Percentiles rank a stretch among this genome's conserved stretches.
Evolutionary conservation across 2,113 vertebrate species (phyloP).

Genomic region (Osmerus eperlanus): DNA sequence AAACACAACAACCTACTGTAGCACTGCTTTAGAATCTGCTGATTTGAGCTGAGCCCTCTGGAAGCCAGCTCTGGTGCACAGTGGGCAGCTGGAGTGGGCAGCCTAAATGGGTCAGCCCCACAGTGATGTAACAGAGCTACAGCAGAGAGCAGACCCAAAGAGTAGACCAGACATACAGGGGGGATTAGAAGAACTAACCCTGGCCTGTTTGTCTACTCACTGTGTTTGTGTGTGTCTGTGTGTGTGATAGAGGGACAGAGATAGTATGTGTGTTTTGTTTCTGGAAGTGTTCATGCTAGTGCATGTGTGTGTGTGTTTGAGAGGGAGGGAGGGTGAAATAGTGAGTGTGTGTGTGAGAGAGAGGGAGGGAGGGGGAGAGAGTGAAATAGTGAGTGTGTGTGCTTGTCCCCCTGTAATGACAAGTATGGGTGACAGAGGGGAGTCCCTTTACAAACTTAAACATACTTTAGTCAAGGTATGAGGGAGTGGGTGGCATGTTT

Average conservation of each 20-base stretch:
- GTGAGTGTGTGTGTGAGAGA: background rate
- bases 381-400: no score
- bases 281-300: background rate
- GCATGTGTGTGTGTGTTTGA: background rate
- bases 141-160: conserved; percentile 19
- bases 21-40: conserved; percentile 26
- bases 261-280: conserved; percentile 1
- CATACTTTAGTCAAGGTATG: no score
- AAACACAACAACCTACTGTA: background rate
- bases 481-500: no score
- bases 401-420: no score
- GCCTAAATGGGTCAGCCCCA: conserved; percentile 53
- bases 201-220: conserved; percentile 14
- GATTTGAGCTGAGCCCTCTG: conserved; percentile 37
- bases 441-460: no score
- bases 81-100: conserved; percentile 17
- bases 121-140: conserved; percentile 50
- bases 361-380: no score
- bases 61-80: conserved; percentile 27
- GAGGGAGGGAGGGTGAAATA: background rate
- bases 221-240: conserved; percentile 9
- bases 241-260: conserved; percentile 5
- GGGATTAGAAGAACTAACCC: conserved; percentile 54
- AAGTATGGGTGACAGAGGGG: no score
- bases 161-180: conserved; percentile 36